Evolutionary conservation across 1,140 invertebrate species (phyloP).

Genomic region (Argopecten irradians): DNA sequence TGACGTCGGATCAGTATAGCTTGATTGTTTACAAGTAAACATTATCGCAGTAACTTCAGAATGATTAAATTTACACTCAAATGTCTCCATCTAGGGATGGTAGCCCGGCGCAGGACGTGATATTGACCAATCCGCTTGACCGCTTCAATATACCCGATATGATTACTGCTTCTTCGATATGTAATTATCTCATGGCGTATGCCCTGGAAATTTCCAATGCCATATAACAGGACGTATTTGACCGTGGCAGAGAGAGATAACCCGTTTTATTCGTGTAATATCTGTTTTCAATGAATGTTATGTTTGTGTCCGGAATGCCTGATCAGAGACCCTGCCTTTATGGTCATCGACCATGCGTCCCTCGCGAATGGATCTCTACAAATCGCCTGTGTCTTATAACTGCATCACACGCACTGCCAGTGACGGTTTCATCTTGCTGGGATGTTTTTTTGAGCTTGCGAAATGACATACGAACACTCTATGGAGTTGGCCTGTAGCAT

Average conservation of each 20-base stretch:
- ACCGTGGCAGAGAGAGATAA: background rate
- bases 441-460: background rate
- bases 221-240: background rate
- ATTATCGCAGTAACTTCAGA: background rate
- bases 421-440: background rate
- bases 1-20: background rate
- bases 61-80: background rate
- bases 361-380: background rate
- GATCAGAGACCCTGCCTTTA: background rate
- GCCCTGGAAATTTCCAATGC: background rate
- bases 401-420: background rate
- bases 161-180: background rate
- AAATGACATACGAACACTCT: background rate
- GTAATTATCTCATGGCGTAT: background rate
- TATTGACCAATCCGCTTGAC: background rate
- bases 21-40: background rate
- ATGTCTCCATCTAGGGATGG: background rate
- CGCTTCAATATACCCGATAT: background rate
- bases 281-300: background rate
- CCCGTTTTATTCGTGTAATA: background rate
- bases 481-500: background rate
- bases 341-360: background rate
- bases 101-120: background rate
- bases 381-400: background rate
- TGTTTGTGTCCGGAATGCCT: background rate